Percentiles rank a stretch among this genome's conserved stretches.
Conservation (phyloP, 2,797 vertebrate species). For the Smutsia temminckii region DNA sequence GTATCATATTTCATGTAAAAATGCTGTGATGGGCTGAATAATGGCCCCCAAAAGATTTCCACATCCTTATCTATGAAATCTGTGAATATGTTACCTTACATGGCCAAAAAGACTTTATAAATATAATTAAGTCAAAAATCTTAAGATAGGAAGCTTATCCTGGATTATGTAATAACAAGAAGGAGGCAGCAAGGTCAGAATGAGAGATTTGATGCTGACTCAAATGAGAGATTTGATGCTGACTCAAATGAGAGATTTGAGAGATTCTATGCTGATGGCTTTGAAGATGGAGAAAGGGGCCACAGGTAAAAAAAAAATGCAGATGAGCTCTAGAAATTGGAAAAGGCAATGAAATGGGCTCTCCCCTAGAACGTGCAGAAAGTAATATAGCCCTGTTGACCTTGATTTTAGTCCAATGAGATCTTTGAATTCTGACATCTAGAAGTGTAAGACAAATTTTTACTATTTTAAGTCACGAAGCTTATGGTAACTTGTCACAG, state of each 20-base stretch:
- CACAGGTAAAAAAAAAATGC: neutral
- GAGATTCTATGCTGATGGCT: neutral
- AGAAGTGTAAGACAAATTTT: neutral
- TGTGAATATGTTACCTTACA: neutral
- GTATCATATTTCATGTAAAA: neutral
- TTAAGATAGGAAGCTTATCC: neutral
- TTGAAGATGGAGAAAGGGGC: neutral
- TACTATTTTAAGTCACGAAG: neutral
- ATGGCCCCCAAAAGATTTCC: neutral
- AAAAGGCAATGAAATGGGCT: neutral
- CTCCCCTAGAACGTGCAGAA: neutral
- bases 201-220: no score
- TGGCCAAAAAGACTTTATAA: neutral
- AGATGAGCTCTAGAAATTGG: neutral
- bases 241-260: no score
- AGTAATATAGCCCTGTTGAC: neutral
- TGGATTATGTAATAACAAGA: conserved; percentile 9
- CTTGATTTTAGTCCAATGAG: neutral
- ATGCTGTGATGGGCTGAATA: neutral
- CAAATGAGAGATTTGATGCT: neutral
- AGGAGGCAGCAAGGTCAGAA: neutral
- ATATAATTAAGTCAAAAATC: neutral
- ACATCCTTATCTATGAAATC: neutral
- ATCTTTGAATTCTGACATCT: neutral
- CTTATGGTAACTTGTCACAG: neutral